Percentiles rank a stretch among this genome's conserved stretches.
Conservation (phyloP, 2,797 vertebrate species). For the Erpetoichthys calabaricus region DNA sequence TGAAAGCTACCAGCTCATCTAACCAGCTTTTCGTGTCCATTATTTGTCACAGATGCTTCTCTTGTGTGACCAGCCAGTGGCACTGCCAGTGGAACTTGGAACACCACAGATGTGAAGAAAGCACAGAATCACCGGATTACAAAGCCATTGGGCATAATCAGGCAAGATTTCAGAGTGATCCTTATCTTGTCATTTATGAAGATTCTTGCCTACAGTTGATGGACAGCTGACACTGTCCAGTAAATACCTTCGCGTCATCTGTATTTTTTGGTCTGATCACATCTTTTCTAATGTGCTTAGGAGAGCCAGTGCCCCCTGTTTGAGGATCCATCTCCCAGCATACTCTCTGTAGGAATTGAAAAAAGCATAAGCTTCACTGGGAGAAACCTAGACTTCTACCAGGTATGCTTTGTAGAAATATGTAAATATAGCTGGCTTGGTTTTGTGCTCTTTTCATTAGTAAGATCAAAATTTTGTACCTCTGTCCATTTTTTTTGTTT, state of each 20-base stretch:
- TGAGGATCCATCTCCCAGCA: constrained; percentile 49
- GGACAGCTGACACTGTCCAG: no score
- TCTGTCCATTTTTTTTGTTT: no score
- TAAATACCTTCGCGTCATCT: no score
- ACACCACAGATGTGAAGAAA: constrained; percentile 51
- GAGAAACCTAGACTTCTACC: constrained; percentile 40
- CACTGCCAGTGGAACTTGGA: constrained; percentile 78
- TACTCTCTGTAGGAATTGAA: constrained; percentile 53
- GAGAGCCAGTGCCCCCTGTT: constrained; percentile 49
- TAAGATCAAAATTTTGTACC: no score
- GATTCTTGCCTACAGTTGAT: no score
- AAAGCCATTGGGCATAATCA: constrained; percentile 66
- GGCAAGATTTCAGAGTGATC: constrained; percentile 45
- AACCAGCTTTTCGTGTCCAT: neutral
- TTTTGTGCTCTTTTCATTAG: no score
- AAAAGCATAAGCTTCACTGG: constrained; percentile 51
- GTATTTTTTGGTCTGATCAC: no score
- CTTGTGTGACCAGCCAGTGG: constrained; percentile 80
- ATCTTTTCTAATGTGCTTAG: constrained; percentile 32
- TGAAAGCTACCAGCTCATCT: no score
- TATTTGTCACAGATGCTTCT: constrained; percentile 62
- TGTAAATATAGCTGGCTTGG: no score
- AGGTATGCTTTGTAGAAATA: constrained; percentile 27
- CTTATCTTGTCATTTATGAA: constrained; percentile 23
- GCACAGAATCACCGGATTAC: constrained; percentile 38